Evolutionary conservation across 2,113 vertebrate genomes (phyloP).

Genomic region (Ammodytes dubius): DNA sequence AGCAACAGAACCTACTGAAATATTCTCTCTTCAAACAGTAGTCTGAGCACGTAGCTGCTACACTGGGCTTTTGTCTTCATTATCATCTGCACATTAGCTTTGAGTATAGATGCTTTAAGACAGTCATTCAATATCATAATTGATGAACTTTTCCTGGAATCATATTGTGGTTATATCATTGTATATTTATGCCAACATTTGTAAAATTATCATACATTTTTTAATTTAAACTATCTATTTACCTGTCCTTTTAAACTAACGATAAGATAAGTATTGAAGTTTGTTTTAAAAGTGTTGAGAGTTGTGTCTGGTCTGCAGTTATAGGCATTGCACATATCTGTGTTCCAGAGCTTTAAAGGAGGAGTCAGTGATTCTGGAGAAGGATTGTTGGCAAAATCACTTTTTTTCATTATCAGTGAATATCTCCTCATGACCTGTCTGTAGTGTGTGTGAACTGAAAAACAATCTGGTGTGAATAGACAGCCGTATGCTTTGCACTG

Average conservation of each 20-base stretch:
- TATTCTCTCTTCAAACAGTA: neutral
- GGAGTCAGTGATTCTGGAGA: too few relatives aligned
- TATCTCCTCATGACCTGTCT: too few relatives aligned
- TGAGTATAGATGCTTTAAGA: slow-evolving; percentile 24
- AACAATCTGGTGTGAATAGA: too few relatives aligned
- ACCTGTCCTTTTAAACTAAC: neutral
- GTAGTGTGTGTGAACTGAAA: too few relatives aligned
- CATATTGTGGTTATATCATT: neutral
- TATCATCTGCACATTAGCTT: neutral
- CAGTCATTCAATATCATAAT: neutral
- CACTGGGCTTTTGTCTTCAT: neutral
- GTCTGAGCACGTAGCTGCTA: neutral
- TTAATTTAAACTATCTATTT: too few relatives aligned
- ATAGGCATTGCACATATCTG: too few relatives aligned
- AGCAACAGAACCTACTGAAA: slow-evolving; percentile 31
- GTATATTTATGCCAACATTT: neutral
- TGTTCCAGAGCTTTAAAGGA: too few relatives aligned
- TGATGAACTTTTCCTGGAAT: neutral
- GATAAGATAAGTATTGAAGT: neutral
- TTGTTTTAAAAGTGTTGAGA: too few relatives aligned
- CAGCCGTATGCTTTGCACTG: too few relatives aligned
- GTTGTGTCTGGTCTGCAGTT: too few relatives aligned
- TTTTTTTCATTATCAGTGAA: too few relatives aligned
- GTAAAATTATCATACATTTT: neutral
- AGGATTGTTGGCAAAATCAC: too few relatives aligned